These are phyloP conservation scores for Stichodactyla helianthus DNA, from an alignment of 64 coral and sea anemone species.

Conservation along the genomic window DNA sequence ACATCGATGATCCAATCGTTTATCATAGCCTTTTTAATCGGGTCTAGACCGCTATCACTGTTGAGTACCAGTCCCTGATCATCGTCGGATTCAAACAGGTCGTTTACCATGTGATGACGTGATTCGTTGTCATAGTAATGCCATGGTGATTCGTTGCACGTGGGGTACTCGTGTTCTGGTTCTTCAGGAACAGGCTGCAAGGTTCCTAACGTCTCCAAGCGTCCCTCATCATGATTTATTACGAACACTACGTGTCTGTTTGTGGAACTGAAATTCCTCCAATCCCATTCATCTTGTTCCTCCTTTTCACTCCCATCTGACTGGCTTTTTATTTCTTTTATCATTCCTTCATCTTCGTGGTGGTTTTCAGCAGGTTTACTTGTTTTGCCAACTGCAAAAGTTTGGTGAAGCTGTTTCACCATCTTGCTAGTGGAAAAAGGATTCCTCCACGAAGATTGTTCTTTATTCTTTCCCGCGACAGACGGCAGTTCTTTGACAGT, in stretches of 20 bases:
- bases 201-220: background rate
- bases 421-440: background rate
- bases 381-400: background rate
- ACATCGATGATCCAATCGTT: slow-evolving; percentile 8
- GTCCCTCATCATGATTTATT: slow-evolving; percentile 3
- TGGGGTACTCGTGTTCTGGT: background rate
- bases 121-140: slow-evolving; percentile 10
- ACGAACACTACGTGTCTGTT: background rate
- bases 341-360: background rate
- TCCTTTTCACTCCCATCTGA: background rate
- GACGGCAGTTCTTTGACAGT: background rate
- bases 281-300: background rate
- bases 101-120: background rate
- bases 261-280: background rate
- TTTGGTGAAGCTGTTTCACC: background rate
- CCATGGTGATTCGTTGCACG: slow-evolving; percentile 13
- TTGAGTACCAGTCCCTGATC: background rate
- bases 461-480: background rate
- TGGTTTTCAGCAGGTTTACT: background rate
- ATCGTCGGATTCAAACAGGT: background rate
- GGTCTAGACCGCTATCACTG: background rate
- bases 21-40: slow-evolving; percentile 6
- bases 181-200: background rate
- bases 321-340: background rate
- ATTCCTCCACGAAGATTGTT: background rate